phyloP scores from a whole-genome alignment of 2,113 vertebrate genomes.

The Amphiprion ocellaris region DNA sequence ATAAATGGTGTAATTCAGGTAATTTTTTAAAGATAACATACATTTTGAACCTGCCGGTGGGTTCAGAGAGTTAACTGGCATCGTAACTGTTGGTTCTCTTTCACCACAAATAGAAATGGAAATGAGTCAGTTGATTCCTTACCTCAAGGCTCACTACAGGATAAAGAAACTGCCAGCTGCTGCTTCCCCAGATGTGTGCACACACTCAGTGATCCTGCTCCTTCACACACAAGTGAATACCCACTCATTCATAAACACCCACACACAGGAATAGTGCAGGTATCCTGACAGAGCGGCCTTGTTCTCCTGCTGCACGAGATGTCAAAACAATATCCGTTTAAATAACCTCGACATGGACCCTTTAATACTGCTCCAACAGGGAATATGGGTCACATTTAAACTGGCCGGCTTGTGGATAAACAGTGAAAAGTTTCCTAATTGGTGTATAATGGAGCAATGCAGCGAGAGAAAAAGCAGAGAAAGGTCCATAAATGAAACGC shows the following conservation, averaged over 20 bases:
- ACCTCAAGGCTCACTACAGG: too few relatives aligned
- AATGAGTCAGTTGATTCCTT: too few relatives aligned
- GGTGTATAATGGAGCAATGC: constrained; percentile 18
- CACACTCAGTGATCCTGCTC: background rate
- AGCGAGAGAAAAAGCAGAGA: constrained; percentile 9
- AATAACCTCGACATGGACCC: constrained; percentile 15
- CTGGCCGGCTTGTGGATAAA: constrained; percentile 39
- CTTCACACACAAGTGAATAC: background rate
- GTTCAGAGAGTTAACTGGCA: too few relatives aligned
- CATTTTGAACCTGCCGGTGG: too few relatives aligned
- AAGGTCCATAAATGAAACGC: constrained; percentile 1
- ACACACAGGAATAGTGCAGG: background rate
- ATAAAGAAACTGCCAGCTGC: too few relatives aligned
- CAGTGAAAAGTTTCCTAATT: constrained; percentile 40
- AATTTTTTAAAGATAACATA: too few relatives aligned
- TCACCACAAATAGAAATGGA: too few relatives aligned
- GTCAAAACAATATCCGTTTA: constrained; percentile 48
- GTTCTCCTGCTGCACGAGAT: constrained; percentile 38
- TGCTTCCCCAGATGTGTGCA: background rate
- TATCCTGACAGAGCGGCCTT: constrained; percentile 44
- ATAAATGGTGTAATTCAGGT: too few relatives aligned
- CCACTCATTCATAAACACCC: constrained; percentile 28
- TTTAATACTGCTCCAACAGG: constrained; percentile 37
- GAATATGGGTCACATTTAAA: constrained; percentile 55
- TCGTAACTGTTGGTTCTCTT: too few relatives aligned